These are phyloP conservation scores for Metopia argyrocephala DNA, from an alignment of 2,888 invertebrate species.

Conservation along the genomic window DNA sequence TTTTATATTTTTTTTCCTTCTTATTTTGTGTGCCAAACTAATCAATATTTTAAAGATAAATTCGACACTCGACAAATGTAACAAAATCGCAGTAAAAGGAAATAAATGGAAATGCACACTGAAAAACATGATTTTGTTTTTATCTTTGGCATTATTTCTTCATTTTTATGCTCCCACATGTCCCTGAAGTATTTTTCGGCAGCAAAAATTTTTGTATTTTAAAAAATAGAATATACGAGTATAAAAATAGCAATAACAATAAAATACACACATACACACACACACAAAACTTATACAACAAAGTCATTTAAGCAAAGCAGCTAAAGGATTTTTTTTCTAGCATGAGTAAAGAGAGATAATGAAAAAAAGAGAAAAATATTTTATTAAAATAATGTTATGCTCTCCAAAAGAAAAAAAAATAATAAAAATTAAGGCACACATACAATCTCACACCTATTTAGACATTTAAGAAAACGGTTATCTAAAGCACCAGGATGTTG, in stretches of 20 bases:
- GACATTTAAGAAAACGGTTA: slow-evolving; percentile 35
- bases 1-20: background rate
- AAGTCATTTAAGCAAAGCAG: slow-evolving; percentile 1
- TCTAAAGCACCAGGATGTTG: slow-evolving; percentile 53
- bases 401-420: slow-evolving; percentile 12
- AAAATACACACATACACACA: background rate
- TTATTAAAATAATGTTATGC: slow-evolving; percentile 16
- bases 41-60: slow-evolving; percentile 58
- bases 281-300: slow-evolving; percentile 19
- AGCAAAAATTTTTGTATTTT: background rate
- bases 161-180: slow-evolving; percentile 42
- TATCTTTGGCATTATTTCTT: slow-evolving; percentile 35
- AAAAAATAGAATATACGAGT: background rate
- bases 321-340: background rate
- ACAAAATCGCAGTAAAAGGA: background rate
- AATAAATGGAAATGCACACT: background rate
- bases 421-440: background rate
- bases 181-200: slow-evolving; percentile 36
- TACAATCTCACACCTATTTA: background rate
- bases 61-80: slow-evolving; percentile 42
- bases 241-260: background rate
- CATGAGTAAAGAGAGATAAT: background rate
- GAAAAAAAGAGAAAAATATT: slow-evolving; percentile 17
- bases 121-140: slow-evolving; percentile 41
- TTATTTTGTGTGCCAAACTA: slow-evolving; percentile 32